Conservation (phyloP, 2,888 invertebrate species). For the Theodoxus fluviatilis region DNA sequence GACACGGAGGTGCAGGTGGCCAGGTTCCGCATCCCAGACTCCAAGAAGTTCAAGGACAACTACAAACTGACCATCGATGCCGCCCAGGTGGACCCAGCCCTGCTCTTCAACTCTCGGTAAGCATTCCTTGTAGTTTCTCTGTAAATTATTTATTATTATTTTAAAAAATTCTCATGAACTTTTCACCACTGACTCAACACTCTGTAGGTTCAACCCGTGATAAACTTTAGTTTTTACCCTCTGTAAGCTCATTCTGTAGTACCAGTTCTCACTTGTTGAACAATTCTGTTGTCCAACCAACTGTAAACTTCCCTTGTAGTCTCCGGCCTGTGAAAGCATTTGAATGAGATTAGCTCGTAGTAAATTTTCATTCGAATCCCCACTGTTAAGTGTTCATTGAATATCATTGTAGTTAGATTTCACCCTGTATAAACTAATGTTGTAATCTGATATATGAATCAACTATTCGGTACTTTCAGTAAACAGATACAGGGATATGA, state of each 20-base stretch:
- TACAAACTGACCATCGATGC: constrained; percentile 41
- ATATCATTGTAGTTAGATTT: no score
- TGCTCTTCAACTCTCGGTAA: constrained; percentile 53
- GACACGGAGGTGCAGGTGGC: constrained; percentile 65
- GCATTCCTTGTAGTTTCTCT: constrained; percentile 20
- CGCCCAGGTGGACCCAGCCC: constrained; percentile 37
- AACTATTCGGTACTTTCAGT: no score
- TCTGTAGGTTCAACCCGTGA: no score
- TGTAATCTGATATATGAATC: no score
- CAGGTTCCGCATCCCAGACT: constrained; percentile 54
- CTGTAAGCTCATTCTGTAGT: neutral
- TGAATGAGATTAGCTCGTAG: no score
- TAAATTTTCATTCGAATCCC: no score
- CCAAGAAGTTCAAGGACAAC: constrained; percentile 50
- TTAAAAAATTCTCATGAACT: neutral
- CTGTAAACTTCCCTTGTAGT: no score
- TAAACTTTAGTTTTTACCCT: neutral
- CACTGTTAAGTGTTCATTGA: no score
- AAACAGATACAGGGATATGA: no score
- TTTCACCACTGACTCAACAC: neutral
- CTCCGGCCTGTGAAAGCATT: no score
- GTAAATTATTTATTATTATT: neutral
- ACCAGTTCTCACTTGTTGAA: neutral
- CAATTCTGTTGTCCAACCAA: no score
- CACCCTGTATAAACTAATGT: no score